A percentile compares a stretch with the other conserved stretches of the same genome.
Conservation (phyloP, 2,888 invertebrate genomes). For the Ceriagrion tenellum region DNA sequence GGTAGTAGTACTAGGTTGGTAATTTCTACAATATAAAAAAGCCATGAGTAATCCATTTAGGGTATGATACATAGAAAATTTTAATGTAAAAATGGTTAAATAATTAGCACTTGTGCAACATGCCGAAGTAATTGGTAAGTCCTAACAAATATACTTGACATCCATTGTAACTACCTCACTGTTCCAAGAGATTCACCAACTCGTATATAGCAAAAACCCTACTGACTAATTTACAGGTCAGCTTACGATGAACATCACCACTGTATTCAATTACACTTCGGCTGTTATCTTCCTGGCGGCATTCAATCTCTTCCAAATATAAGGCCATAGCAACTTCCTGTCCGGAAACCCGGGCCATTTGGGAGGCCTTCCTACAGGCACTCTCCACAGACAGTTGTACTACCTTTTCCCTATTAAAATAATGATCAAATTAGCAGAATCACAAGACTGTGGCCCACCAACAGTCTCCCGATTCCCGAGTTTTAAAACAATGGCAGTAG, state of each 20-base stretch:
- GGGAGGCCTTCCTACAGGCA: conserved; percentile 17
- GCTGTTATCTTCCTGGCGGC: not conserved
- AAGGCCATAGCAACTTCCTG: conserved; percentile 36
- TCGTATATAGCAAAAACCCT: conserved; percentile 26
- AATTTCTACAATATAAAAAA: too few relatives aligned
- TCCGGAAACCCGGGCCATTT: conserved; percentile 30
- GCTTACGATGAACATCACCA: conserved; percentile 19
- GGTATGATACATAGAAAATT: too few relatives aligned
- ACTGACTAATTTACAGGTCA: conserved; percentile 34
- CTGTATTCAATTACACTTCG: not conserved
- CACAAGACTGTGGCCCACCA: not conserved
- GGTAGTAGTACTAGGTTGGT: too few relatives aligned
- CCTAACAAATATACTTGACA: not conserved
- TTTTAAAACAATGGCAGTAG: too few relatives aligned
- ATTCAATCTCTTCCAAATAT: conserved; percentile 35
- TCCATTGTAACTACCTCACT: not conserved
- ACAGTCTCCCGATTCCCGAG: too few relatives aligned
- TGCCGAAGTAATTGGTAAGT: too few relatives aligned
- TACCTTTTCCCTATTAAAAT: not conserved
- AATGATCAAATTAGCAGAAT: not conserved
- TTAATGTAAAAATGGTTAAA: too few relatives aligned
- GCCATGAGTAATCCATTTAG: too few relatives aligned
- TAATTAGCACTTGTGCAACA: too few relatives aligned
- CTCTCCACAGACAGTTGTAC: conserved; percentile 18
- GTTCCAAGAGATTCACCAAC: not conserved